Conservation (phyloP, 2,888 invertebrate species). For the Palloptera scutellata region DNA sequence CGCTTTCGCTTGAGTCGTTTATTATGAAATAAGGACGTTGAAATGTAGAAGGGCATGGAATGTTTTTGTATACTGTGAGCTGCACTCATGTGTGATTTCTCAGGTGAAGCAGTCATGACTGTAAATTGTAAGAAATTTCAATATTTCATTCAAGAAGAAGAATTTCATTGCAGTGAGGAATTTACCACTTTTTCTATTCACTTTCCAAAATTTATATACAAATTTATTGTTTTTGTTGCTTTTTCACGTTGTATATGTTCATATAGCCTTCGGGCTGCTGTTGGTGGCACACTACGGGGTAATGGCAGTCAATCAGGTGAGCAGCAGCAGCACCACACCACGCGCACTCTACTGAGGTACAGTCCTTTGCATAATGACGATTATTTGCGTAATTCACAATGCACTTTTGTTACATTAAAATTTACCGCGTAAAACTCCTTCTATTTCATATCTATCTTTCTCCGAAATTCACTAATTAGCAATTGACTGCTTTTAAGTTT, state of each 20-base stretch:
- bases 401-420: background rate
- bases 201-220: no score
- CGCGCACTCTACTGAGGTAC: conserved; percentile 42
- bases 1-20: conserved; percentile 55
- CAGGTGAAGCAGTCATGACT: no score
- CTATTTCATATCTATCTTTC: background rate
- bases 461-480: no score
- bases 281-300: conserved; percentile 3
- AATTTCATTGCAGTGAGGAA: conserved; percentile 12
- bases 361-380: conserved; percentile 54
- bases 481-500: background rate
- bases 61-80: conserved; percentile 40
- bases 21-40: conserved; percentile 55
- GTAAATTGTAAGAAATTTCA: no score
- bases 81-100: no score
- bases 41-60: conserved; percentile 59
- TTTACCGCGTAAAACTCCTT: background rate
- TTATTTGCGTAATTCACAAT: conserved; percentile 16
- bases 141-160: conserved; percentile 29
- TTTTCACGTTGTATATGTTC: no score
- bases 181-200: no score
- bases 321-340: background rate
- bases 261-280: background rate
- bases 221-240: no score
- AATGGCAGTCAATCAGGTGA: no score